phyloP scores from a whole-genome alignment of 2,113 vertebrate genomes.

The Pelobates fuscus region DNA sequence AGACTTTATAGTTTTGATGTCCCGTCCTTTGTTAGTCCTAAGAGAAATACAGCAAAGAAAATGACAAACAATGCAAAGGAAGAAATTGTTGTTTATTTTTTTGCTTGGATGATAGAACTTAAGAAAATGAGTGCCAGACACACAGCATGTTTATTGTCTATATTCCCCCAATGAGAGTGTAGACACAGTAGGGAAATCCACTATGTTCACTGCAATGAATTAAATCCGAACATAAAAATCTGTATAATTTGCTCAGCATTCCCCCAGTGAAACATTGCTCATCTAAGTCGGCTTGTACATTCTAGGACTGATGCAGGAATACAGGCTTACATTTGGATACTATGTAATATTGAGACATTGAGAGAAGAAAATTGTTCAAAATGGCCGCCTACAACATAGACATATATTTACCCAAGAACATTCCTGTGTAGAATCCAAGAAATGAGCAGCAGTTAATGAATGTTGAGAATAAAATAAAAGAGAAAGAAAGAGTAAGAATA shows the following conservation, averaged over 20 bases:
- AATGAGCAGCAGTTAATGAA: slow-evolving; percentile 20
- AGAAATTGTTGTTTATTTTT: slow-evolving; percentile 45
- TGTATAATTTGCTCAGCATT: slow-evolving; percentile 21
- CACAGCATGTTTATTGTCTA: neutral
- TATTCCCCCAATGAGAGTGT: neutral
- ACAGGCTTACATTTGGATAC: neutral
- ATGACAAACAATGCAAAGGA: neutral
- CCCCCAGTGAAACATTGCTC: neutral
- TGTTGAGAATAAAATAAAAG: slow-evolving; percentile 16
- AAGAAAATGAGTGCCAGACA: neutral
- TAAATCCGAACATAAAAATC: neutral
- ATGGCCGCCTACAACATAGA: slow-evolving; percentile 21
- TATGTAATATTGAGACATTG: slow-evolving; percentile 11
- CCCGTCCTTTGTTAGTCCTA: slow-evolving; percentile 94
- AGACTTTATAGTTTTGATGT: slow-evolving; percentile 99
- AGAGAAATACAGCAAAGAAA: slow-evolving; percentile 48
- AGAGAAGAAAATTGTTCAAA: neutral
- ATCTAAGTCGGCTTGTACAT: neutral
- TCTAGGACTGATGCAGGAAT: neutral
- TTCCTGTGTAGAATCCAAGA: slow-evolving; percentile 69
- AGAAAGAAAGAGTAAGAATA: slow-evolving; percentile 27
- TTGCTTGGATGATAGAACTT: neutral
- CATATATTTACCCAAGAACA: slow-evolving; percentile 77
- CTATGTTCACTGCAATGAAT: slow-evolving; percentile 6
- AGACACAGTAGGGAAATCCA: neutral